Conservation (phyloP, 2,113 vertebrate species). For the Poeciliopsis retropinna region DNA sequence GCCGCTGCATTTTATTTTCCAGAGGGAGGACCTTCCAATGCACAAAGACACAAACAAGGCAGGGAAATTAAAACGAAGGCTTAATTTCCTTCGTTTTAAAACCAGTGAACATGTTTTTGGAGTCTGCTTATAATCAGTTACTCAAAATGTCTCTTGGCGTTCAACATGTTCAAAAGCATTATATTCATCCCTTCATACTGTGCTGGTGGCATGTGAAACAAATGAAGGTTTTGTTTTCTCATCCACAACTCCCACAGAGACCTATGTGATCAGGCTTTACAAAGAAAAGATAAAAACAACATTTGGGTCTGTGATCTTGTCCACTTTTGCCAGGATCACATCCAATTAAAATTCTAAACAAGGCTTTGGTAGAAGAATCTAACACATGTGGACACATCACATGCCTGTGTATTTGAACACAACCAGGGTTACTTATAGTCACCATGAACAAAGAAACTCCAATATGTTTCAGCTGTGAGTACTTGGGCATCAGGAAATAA, state of each 20-base stretch:
- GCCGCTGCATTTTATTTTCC: slow-evolving; percentile 97
- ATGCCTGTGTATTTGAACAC: background rate
- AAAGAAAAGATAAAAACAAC: background rate
- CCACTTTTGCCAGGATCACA: background rate
- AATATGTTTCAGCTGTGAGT: no score
- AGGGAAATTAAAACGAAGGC: background rate
- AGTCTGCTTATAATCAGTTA: background rate
- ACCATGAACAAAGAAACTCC: background rate
- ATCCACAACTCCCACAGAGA: background rate
- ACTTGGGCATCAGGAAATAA: no score
- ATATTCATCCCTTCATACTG: background rate
- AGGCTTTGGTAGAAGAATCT: background rate
- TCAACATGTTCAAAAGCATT: background rate
- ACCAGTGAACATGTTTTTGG: background rate
- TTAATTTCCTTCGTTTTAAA: no score
- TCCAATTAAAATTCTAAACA: background rate
- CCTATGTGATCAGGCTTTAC: no score
- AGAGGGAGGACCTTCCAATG: slow-evolving; percentile 88
- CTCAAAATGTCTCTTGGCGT: background rate
- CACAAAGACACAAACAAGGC: slow-evolving; percentile 6
- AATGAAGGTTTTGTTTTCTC: slow-evolving; percentile 2
- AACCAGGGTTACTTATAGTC: background rate
- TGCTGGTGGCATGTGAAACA: background rate
- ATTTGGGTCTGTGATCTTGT: background rate
- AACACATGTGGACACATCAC: background rate